Evolutionary conservation across 2,797 vertebrate genomes (phyloP).

Genomic region (Parotocinclus haroldoi): DNA sequence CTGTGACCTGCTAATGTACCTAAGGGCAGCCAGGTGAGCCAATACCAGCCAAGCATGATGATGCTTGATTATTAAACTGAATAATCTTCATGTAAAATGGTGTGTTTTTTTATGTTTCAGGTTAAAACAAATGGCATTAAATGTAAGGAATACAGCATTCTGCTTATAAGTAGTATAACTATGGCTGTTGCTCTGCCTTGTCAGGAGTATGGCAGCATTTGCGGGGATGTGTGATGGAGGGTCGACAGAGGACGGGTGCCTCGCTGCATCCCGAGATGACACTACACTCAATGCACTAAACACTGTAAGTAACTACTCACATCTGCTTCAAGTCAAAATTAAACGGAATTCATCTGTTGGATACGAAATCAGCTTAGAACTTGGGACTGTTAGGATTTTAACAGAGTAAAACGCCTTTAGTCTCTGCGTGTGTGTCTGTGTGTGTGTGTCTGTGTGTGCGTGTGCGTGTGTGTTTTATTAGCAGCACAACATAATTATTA

Average conservation of each 20-base stretch:
- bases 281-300: slow-evolving; percentile 98
- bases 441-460: too few relatives aligned
- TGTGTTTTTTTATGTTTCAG: too few relatives aligned
- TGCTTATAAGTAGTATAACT: not conserved
- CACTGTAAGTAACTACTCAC: slow-evolving; percentile 78
- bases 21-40: slow-evolving; percentile 91
- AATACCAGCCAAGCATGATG: not conserved
- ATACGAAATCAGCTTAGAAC: too few relatives aligned
- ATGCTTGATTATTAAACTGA: not conserved
- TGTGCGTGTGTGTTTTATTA: too few relatives aligned
- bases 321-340: too few relatives aligned
- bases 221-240: slow-evolving; percentile 99
- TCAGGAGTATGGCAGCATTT: slow-evolving; percentile 98
- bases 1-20: slow-evolving; percentile 98
- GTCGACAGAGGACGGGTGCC: slow-evolving; percentile 95
- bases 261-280: slow-evolving; percentile 95
- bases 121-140: too few relatives aligned
- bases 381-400: too few relatives aligned
- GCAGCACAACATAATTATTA: too few relatives aligned
- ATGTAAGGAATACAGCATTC: too few relatives aligned
- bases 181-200: slow-evolving; percentile 28
- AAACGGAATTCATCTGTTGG: too few relatives aligned
- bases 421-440: too few relatives aligned
- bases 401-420: too few relatives aligned
- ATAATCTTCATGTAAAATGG: not conserved